These are phyloP conservation scores for Rhinichthys klamathensis DNA, from an alignment of 2,113 vertebrate genomes.

Conservation along the genomic window DNA sequence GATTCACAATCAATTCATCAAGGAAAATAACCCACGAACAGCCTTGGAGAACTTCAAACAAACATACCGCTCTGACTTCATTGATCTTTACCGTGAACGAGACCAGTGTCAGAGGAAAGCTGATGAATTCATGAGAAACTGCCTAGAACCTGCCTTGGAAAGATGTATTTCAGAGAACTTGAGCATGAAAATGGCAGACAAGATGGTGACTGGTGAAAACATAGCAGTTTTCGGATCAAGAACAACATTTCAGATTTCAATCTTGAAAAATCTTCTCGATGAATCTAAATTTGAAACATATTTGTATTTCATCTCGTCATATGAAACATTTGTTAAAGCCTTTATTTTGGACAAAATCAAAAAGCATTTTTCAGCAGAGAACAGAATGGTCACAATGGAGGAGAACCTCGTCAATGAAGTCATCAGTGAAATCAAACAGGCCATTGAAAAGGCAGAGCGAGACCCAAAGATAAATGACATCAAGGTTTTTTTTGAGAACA, in stretches of 20 bases:
- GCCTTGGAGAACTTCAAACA: conserved; percentile 56
- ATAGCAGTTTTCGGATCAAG: conserved; percentile 54
- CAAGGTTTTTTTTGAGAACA: conserved; percentile 32
- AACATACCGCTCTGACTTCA: conserved; percentile 60
- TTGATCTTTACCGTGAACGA: conserved; percentile 51
- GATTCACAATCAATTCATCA: conserved; percentile 63
- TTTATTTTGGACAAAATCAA: conserved; percentile 44
- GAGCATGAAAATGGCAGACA: conserved; percentile 63
- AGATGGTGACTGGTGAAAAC: conserved; percentile 47
- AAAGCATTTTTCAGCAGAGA: not conserved
- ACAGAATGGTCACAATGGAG: not conserved
- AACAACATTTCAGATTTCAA: conserved; percentile 59
- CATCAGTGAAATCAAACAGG: not conserved
- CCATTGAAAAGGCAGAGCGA: conserved; percentile 17
- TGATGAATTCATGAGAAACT: conserved; percentile 49
- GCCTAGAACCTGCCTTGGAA: conserved; percentile 63
- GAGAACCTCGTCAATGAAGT: not conserved
- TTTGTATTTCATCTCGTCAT: conserved; percentile 52
- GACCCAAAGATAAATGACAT: not conserved
- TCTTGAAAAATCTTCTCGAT: conserved; percentile 61
- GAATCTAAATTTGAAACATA: conserved; percentile 52
- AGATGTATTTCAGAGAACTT: conserved; percentile 54
- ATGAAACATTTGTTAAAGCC: conserved; percentile 62
- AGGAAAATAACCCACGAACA: conserved; percentile 21
- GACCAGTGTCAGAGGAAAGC: conserved; percentile 64